Conservation (phyloP, 64 coral and sea anemone genomes). For the Pocillopora damicornis region DNA sequence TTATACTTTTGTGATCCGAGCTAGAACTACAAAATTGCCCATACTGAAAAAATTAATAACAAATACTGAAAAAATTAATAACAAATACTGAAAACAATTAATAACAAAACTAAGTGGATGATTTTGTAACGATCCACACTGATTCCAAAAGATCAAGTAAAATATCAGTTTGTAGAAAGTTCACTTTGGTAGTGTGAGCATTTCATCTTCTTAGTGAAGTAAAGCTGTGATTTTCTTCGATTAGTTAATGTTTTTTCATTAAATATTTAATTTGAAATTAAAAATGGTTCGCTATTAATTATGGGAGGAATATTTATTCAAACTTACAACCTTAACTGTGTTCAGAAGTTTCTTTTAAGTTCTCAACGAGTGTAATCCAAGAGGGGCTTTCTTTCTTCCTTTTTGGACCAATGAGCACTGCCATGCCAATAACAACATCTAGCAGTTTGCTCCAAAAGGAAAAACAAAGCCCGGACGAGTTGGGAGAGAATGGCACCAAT, state of each 20-base stretch:
- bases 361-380: background rate
- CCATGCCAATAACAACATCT: conserved; percentile 3
- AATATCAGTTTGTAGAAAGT: background rate
- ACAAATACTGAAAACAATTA: too few species aligned
- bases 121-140: too few species aligned
- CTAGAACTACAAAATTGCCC: background rate
- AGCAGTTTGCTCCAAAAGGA: background rate
- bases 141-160: background rate
- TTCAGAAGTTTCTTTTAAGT: background rate
- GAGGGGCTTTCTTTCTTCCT: background rate
- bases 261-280: too few species aligned
- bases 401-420: background rate
- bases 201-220: background rate
- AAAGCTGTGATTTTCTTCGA: background rate
- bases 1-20: background rate
- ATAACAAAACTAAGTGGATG: too few species aligned
- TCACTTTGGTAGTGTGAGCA: background rate
- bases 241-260: background rate
- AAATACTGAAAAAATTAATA: too few species aligned
- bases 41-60: too few species aligned
- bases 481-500: background rate
- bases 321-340: conserved; percentile 1
- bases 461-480: background rate
- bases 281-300: background rate
- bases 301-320: background rate